phyloP scores from a whole-genome alignment of 2,888 invertebrate species.

The Mellilla xanthometata region DNA sequence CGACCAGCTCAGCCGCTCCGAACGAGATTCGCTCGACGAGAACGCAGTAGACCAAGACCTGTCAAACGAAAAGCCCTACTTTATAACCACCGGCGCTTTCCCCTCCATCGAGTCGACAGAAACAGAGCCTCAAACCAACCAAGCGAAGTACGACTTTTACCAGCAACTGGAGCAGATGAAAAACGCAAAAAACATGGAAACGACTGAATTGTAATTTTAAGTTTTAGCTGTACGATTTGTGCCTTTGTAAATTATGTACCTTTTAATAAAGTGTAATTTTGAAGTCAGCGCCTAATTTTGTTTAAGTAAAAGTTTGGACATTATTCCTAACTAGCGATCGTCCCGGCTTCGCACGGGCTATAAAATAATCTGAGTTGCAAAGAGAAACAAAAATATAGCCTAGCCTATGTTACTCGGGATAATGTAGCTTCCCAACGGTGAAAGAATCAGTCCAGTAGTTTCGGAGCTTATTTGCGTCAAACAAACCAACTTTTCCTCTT shows the following conservation, averaged over 20 bases:
- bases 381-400: too few relatives aligned
- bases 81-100: slow-evolving; percentile 73
- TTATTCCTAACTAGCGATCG: too few relatives aligned
- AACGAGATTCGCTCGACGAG: slow-evolving; percentile 93
- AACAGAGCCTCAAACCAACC: slow-evolving; percentile 73
- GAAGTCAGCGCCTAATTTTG: too few relatives aligned
- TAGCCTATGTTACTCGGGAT: too few relatives aligned
- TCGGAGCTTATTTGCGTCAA: too few relatives aligned
- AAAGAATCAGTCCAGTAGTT: too few relatives aligned
- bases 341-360: too few relatives aligned
- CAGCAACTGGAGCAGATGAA: slow-evolving; percentile 87
- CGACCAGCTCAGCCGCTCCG: slow-evolving; percentile 91
- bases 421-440: too few relatives aligned
- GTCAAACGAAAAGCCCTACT: slow-evolving; percentile 74
- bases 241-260: slow-evolving; percentile 52
- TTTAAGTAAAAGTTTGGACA: too few relatives aligned
- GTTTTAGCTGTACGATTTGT: slow-evolving; percentile 36
- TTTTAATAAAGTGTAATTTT: slow-evolving; percentile 22
- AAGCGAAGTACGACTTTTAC: slow-evolving; percentile 86
- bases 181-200: slow-evolving; percentile 89
- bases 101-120: slow-evolving; percentile 71
- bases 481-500: too few relatives aligned
- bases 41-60: slow-evolving; percentile 86
- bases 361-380: too few relatives aligned
- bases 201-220: slow-evolving; percentile 86